Conservation (phyloP, 2,888 invertebrate genomes). For the Diploptera punctata region DNA sequence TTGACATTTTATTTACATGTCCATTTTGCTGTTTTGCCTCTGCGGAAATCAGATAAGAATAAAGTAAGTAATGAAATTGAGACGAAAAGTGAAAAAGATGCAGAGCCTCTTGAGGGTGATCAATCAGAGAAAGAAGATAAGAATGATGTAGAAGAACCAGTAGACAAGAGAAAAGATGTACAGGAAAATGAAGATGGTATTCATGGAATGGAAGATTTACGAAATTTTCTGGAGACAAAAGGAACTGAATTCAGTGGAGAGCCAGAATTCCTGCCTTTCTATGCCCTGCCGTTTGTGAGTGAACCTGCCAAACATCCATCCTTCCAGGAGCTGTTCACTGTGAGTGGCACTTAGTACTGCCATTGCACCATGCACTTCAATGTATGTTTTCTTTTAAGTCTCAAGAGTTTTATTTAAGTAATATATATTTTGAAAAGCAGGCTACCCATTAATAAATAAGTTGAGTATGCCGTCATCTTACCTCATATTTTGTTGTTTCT, state of each 20-base stretch:
- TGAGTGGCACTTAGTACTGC: too few relatives aligned
- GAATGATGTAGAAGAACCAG: background rate
- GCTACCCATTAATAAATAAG: too few relatives aligned
- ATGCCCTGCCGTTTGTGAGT: slow-evolving; percentile 63
- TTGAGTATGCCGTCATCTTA: too few relatives aligned
- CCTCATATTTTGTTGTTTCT: too few relatives aligned
- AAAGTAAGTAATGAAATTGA: background rate
- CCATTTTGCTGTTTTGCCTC: slow-evolving; percentile 51
- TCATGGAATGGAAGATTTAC: slow-evolving; percentile 51
- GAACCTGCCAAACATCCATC: slow-evolving; percentile 60
- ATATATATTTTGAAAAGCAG: too few relatives aligned
- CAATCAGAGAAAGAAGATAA: background rate
- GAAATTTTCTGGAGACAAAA: slow-evolving; percentile 53
- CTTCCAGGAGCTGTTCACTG: slow-evolving; percentile 60
- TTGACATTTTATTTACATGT: slow-evolving; percentile 52
- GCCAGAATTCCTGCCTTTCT: slow-evolving; percentile 60
- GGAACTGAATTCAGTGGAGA: slow-evolving; percentile 60
- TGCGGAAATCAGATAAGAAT: background rate
- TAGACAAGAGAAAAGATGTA: background rate
- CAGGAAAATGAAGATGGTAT: slow-evolving; percentile 2
- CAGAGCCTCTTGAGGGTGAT: background rate
- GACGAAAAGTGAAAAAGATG: background rate
- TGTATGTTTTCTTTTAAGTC: too few relatives aligned
- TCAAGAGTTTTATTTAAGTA: too few relatives aligned
- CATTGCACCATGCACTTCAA: too few relatives aligned